phyloP scores from a whole-genome alignment of 2,797 vertebrate species.

The Phrynocephalus guinanensis region DNA sequence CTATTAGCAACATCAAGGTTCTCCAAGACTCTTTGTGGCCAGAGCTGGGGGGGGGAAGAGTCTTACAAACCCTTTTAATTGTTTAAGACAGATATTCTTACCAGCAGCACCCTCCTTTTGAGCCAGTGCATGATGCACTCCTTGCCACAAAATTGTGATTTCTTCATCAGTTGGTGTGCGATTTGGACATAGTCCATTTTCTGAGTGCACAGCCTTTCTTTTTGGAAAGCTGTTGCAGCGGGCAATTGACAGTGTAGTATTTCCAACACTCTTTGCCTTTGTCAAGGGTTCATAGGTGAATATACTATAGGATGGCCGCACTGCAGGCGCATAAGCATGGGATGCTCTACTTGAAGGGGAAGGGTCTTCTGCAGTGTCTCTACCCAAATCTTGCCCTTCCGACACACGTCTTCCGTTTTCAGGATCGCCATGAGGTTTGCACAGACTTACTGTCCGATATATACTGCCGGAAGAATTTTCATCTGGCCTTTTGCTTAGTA shows the following conservation, averaged over 20 bases:
- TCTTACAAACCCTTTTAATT: background rate
- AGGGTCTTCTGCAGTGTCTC: conserved; percentile 58
- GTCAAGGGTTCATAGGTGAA: conserved; percentile 66
- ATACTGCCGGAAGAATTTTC: conserved; percentile 49
- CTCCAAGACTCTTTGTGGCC: background rate
- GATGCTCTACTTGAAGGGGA: conserved; percentile 52
- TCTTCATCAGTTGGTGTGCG: conserved; percentile 86
- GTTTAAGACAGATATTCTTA: conserved; percentile 61
- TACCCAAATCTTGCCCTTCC: conserved; percentile 62
- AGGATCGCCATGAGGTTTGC: conserved; percentile 58
- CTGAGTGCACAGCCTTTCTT: conserved; percentile 64
- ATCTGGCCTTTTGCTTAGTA: conserved; percentile 58
- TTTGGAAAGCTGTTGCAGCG: conserved; percentile 68
- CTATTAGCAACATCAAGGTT: too few species aligned
- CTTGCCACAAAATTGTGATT: conserved; percentile 81
- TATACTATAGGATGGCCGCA: conserved; percentile 58
- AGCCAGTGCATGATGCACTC: conserved; percentile 73
- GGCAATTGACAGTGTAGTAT: conserved; percentile 30
- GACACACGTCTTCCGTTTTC: conserved; percentile 58
- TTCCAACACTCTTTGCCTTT: conserved; percentile 64
- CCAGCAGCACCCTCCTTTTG: conserved; percentile 79
- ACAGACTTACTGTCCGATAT: conserved; percentile 53
- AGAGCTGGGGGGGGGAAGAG: conserved; percentile 46
- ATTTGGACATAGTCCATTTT: conserved; percentile 76
- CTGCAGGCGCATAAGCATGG: conserved; percentile 64